These are phyloP conservation scores for Sialia sialis DNA, from an alignment of 2,113 vertebrate genomes.

Conservation along the genomic window DNA sequence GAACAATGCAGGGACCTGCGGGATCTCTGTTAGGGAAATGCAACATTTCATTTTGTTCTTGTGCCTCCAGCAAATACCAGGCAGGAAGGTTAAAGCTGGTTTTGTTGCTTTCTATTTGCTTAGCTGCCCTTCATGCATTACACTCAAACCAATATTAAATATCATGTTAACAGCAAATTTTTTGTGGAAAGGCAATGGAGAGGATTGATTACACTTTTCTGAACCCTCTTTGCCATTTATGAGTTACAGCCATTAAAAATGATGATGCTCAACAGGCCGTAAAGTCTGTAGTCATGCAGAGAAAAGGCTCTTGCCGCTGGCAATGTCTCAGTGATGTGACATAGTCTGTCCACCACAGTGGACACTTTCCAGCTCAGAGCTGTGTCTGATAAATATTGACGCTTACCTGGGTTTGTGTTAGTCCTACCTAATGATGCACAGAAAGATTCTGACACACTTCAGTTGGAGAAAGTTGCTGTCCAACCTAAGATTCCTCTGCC, in stretches of 20 bases:
- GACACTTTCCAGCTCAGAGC: background rate
- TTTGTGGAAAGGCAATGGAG: background rate
- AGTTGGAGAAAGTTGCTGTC: background rate
- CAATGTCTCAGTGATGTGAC: background rate
- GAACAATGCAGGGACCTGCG: background rate
- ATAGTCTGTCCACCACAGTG: background rate
- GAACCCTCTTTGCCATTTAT: background rate
- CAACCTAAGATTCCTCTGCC: background rate
- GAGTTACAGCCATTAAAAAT: background rate
- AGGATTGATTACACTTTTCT: background rate
- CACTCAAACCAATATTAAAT: background rate
- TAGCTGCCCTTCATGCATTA: background rate
- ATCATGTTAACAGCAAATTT: background rate
- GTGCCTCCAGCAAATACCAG: background rate
- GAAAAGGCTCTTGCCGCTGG: background rate
- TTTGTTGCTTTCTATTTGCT: background rate
- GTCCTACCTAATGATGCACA: background rate
- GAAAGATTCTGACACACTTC: background rate
- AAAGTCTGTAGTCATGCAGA: fast-evolving
- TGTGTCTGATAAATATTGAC: background rate
- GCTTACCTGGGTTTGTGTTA: background rate
- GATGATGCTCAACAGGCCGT: fast-evolving
- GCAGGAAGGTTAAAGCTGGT: background rate
- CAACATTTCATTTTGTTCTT: background rate
- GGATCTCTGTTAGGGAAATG: background rate